Evolutionary conservation across 2,888 invertebrate genomes (phyloP).

Genomic region (Diplolepis rosae): DNA sequence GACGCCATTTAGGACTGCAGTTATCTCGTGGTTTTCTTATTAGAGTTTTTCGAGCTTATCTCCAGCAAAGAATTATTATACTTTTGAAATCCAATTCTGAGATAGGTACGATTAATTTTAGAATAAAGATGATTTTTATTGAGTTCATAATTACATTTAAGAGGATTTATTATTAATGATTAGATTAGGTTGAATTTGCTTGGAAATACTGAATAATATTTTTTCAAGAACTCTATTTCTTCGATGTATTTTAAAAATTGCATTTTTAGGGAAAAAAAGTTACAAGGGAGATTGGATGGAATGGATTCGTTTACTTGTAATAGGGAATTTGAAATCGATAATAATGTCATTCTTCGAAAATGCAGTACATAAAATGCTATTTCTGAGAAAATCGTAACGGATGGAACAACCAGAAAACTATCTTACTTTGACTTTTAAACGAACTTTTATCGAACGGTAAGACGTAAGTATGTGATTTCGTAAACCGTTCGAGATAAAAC

Average conservation of each 20-base stretch:
- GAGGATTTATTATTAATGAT: background rate
- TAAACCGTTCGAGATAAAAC: conserved; percentile 25
- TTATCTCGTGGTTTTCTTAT: conserved; percentile 20
- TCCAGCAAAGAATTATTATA: background rate
- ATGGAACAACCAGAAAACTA: conserved; percentile 10
- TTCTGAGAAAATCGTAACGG: background rate
- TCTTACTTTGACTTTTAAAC: conserved; percentile 22
- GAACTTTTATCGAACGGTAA: conserved; percentile 16
- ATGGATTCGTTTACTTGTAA: background rate
- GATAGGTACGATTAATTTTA: background rate
- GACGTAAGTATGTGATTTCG: conserved; percentile 21
- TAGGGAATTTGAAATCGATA: background rate
- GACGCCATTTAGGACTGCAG: conserved; percentile 23
- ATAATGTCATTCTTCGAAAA: conserved; percentile 13
- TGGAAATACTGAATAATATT: too few species aligned
- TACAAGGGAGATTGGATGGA: too few species aligned
- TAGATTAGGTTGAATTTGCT: too few species aligned
- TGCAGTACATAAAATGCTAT: conserved; percentile 4
- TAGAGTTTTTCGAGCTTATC: conserved; percentile 7
- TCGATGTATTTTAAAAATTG: too few species aligned
- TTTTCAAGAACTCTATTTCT: too few species aligned
- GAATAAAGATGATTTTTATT: background rate
- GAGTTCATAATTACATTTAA: background rate
- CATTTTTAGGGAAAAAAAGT: too few species aligned
- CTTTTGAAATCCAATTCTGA: conserved; percentile 1